A percentile compares a stretch with the other conserved stretches of the same genome.
These are phyloP conservation scores for Chaetoderma sp. DNA, from an alignment of 2,888 invertebrate genomes.

Conservation along the genomic window DNA sequence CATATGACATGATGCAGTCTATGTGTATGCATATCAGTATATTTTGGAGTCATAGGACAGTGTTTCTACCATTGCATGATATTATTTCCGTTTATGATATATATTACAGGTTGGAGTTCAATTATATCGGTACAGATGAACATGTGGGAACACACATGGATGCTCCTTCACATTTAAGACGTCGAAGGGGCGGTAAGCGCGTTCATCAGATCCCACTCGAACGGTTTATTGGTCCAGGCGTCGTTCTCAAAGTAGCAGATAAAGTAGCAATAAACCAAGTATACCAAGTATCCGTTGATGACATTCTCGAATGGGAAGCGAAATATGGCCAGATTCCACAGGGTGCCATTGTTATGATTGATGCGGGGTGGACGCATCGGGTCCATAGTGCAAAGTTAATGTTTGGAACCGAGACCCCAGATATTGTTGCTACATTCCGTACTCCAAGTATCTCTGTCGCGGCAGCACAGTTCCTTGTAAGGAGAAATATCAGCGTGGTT, in stretches of 20 bases:
- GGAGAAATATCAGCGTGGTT: not conserved
- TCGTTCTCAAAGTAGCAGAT: not conserved
- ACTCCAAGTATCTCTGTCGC: not conserved
- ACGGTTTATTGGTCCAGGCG: not conserved
- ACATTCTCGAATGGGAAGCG: not conserved
- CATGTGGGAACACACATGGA: constrained; percentile 6
- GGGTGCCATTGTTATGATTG: constrained; percentile 4
- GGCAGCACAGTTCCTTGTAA: not conserved
- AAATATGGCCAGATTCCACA: not conserved
- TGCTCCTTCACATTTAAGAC: not conserved
- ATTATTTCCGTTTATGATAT: no score
- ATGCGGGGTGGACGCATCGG: not conserved
- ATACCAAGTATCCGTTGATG: not conserved
- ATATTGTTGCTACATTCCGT: not conserved
- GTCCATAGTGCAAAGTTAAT: not conserved
- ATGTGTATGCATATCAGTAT: no score
- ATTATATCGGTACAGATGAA: no score
- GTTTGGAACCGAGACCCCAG: not conserved
- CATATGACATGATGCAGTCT: no score
- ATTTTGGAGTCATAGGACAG: no score
- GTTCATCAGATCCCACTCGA: not conserved
- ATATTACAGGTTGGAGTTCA: no score
- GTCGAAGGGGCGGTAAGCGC: not conserved
- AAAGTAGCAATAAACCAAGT: not conserved
- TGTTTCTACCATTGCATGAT: no score